phyloP scores from a whole-genome alignment of 2,888 invertebrate species.

The Dioctria linearis region DNA sequence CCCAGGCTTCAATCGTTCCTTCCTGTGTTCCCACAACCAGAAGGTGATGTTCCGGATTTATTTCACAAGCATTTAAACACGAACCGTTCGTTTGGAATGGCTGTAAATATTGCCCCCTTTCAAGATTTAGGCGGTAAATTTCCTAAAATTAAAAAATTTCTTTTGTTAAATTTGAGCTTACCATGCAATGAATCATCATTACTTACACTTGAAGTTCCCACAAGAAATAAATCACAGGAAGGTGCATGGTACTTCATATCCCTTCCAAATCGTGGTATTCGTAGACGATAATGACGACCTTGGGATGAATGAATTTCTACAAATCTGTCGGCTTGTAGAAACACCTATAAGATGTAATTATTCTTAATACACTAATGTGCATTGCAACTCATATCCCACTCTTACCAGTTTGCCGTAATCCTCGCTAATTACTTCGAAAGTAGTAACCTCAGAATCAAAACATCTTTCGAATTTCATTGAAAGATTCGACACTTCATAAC shows the following conservation, averaged over 20 bases:
- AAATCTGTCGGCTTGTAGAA: constrained; percentile 89
- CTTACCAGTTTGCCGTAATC: constrained; percentile 91
- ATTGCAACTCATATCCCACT: neutral
- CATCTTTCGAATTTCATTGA: constrained; percentile 98
- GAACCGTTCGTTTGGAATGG: constrained; percentile 84
- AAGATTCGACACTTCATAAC: constrained; percentile 96
- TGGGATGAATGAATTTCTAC: constrained; percentile 96
- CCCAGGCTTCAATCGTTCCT: constrained; percentile 97
- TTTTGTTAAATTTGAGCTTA: neutral
- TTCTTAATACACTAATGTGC: neutral
- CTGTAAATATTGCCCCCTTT: constrained; percentile 93
- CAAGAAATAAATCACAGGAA: constrained; percentile 93
- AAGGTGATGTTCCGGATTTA: constrained; percentile 92
- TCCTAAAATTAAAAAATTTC: constrained; percentile 75
- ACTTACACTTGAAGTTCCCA: constrained; percentile 85
- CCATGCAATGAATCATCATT: neutral
- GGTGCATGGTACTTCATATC: constrained; percentile 93
- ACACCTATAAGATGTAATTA: constrained; percentile 65
- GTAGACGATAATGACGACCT: constrained; percentile 89
- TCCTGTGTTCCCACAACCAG: constrained; percentile 89
- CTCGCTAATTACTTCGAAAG: constrained; percentile 92
- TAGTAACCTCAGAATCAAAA: constrained; percentile 96
- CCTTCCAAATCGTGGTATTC: constrained; percentile 96
- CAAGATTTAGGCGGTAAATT: constrained; percentile 94
- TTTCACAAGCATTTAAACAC: constrained; percentile 85